These are phyloP conservation scores for Prionailurus bengalensis DNA, from an alignment of 2,113 vertebrate genomes.

Conservation along the genomic window DNA sequence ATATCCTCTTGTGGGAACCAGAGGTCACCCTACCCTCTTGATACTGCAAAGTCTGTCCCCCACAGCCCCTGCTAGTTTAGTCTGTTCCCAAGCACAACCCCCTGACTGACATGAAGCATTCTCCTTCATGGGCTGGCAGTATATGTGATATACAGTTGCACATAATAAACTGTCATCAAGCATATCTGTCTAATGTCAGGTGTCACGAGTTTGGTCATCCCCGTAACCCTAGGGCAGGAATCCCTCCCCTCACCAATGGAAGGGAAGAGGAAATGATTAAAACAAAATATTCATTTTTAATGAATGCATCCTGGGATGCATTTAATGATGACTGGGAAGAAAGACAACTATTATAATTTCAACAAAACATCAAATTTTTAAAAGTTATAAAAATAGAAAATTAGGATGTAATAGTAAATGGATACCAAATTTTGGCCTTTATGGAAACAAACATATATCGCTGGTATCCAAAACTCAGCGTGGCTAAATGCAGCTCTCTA, in stretches of 20 bases:
- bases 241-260: background rate
- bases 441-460: background rate
- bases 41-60: background rate
- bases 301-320: too few relatives aligned
- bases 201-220: background rate
- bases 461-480: background rate
- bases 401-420: background rate
- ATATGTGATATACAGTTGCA: background rate
- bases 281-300: background rate
- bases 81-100: background rate
- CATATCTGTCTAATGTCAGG: background rate
- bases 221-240: background rate
- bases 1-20: background rate
- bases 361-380: background rate
- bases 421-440: background rate
- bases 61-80: too few relatives aligned
- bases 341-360: background rate
- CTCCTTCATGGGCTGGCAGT: background rate
- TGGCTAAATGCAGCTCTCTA: background rate
- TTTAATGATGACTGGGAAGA: background rate
- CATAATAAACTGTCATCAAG: background rate
- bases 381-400: background rate
- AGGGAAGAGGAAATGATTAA: background rate
- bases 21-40: background rate
- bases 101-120: background rate